phyloP scores from a whole-genome alignment of 2,888 invertebrate genomes.

The Allygus modestus region DNA sequence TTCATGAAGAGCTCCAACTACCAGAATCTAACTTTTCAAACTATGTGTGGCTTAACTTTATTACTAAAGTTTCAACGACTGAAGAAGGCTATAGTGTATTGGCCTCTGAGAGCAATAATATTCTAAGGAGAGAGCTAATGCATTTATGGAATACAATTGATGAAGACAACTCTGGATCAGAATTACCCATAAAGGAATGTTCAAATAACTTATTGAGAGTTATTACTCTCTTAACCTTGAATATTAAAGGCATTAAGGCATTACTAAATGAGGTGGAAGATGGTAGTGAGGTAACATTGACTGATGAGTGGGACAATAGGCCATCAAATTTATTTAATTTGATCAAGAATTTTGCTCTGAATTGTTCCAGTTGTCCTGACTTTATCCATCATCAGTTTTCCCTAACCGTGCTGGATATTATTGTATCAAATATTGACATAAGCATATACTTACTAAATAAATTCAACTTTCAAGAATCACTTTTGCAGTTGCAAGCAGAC shows the following conservation, averaged over 20 bases:
- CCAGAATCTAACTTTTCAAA: constrained; percentile 29
- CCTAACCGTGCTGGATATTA: constrained; percentile 49
- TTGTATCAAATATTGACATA: constrained; percentile 53
- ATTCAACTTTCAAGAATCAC: constrained; percentile 29
- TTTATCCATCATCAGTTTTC: constrained; percentile 53
- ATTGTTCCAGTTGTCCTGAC: constrained; percentile 6
- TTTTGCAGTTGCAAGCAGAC: constrained; percentile 54
- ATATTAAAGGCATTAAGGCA: constrained; percentile 51
- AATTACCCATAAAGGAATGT: constrained; percentile 30
- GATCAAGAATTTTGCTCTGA: constrained; percentile 32
- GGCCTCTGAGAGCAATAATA: neutral
- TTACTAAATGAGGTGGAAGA: constrained; percentile 49
- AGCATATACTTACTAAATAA: constrained; percentile 44
- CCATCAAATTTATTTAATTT: constrained; percentile 42
- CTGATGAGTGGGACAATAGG: constrained; percentile 38
- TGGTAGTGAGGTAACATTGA: constrained; percentile 58
- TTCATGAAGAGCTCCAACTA: constrained; percentile 31
- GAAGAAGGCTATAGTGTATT: constrained; percentile 4
- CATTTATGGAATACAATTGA: constrained; percentile 49
- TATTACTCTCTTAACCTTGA: constrained; percentile 27
- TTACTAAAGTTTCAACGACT: neutral
- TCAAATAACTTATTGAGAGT: constrained; percentile 10
- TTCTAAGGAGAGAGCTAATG: constrained; percentile 29
- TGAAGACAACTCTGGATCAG: constrained; percentile 55
- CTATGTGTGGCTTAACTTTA: constrained; percentile 35